Conservation (phyloP, 2,113 vertebrate genomes). For the Cariama cristata region DNA sequence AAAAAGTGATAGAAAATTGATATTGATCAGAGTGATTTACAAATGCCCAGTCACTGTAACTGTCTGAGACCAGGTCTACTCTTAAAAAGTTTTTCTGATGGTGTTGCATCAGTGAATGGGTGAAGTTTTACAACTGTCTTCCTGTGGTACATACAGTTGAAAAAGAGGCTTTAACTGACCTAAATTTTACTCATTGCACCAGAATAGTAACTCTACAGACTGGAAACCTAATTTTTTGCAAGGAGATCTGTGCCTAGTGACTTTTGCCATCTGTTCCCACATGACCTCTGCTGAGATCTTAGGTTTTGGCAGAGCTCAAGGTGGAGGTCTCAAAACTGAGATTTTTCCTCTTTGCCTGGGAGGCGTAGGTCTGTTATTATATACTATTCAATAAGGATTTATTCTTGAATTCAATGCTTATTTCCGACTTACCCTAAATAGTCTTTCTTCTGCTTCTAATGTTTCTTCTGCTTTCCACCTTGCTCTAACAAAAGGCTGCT, state of each 20-base stretch:
- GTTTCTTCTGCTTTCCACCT: neutral
- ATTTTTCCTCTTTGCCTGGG: neutral
- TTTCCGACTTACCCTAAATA: neutral
- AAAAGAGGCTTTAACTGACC: neutral
- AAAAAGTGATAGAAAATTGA: neutral
- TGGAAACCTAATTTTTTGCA: neutral
- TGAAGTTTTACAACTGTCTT: neutral
- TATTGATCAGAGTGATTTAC: neutral
- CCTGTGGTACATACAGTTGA: neutral
- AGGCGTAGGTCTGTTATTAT: neutral
- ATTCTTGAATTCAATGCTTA: neutral
- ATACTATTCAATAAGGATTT: neutral
- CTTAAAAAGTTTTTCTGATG: neutral
- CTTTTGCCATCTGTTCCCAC: neutral
- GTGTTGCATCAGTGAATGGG: neutral
- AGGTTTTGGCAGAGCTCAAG: neutral
- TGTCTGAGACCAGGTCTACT: neutral
- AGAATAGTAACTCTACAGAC: neutral
- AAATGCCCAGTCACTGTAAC: neutral
- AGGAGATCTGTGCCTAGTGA: neutral
- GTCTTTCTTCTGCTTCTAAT: neutral
- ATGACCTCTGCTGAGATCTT: neutral
- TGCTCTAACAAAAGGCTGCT: neutral
- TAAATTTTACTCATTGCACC: neutral
- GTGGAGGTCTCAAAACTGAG: neutral